These are phyloP conservation scores for Cacatua alba DNA, from an alignment of 2,113 vertebrate species.

Conservation along the genomic window DNA sequence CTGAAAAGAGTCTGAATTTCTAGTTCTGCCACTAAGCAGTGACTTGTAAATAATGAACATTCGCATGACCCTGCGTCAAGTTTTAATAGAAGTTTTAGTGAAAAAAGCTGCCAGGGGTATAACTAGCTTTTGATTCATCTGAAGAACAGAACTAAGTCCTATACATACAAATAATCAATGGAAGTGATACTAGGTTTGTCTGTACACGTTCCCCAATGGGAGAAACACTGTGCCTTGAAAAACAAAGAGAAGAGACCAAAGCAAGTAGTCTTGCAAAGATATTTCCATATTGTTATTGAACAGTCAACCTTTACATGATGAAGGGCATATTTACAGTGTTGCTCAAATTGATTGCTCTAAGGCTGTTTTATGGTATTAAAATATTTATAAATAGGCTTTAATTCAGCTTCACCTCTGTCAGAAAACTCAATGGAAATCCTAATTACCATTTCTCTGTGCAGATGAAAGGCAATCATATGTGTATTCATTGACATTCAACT, in stretches of 20 bases:
- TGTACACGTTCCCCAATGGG: background rate
- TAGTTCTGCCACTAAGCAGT: background rate
- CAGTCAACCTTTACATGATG: conserved; percentile 62
- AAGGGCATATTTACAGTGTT: conserved; percentile 66
- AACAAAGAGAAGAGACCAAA: conserved; percentile 25
- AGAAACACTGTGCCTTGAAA: background rate
- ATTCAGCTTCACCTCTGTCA: conserved; percentile 58
- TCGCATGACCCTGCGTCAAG: background rate
- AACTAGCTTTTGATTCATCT: background rate
- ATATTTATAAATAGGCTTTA: conserved; percentile 76
- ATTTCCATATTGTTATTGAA: conserved; percentile 64
- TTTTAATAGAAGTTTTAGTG: conserved; percentile 26
- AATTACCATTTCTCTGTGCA: conserved; percentile 62
- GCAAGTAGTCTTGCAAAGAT: conserved; percentile 47
- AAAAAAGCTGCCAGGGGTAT: background rate
- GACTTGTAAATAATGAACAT: background rate
- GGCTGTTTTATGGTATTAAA: conserved; percentile 64
- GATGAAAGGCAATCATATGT: conserved; percentile 64
- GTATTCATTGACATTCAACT: conserved; percentile 69
- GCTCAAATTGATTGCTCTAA: conserved; percentile 60
- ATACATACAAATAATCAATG: background rate
- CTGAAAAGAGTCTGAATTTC: background rate
- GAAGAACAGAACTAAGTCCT: background rate
- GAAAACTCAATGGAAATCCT: conserved; percentile 63
- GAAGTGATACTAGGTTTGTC: background rate